Base-by-base conservation (phyloP, 2,113 vertebrate species). In the Trogon surrucura region DNA sequence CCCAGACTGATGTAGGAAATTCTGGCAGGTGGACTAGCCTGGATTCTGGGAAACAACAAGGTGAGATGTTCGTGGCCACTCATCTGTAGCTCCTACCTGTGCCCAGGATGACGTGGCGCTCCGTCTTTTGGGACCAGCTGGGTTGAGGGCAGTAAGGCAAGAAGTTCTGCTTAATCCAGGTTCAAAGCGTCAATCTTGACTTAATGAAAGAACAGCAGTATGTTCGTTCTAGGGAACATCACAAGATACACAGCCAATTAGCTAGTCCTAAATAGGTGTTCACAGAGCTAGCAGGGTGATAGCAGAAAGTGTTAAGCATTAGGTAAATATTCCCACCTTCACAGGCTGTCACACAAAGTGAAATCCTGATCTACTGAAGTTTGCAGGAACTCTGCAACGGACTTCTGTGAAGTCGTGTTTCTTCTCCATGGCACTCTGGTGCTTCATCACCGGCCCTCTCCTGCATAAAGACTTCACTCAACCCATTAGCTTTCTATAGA, bases 31-130 rank as follows among this genome's bases (percentile, higher is more conserved):
- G 7, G 79, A 18, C 45, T 56, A 60, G 25, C 20, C 58, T 62
- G 64, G 26, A 32, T 47, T 56, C 48, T 11, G 45, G 34, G 41
- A 29, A 56, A 11, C 17, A 51, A 51, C 18, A 79, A 21, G 16
- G 13, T 36, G 56, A 82, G 56, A 34, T 29, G 45, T 6, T 82
- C 67, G 66, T 56, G 61, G 32, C 25, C 32, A 7, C 64, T 69
- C n/a, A 22, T 45, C 61, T 41, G 15, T 23, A 34, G 10, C 23
- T 56, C 3, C 29, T 11, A 2, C 45, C 5, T 0, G 1, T 27
- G 11, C 17, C 32, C 13, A 22, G 25, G 10, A 7, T 10, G 27
- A 6, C 45, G 23, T 62, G 66, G 13, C 25, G 67, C 38, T 82
- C 47, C 0, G 23, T 48, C 13, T 54, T 56, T 9, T 38, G 69